Evolutionary conservation across 2,888 invertebrate species (phyloP).

Genomic region (Tryphoninae sp.): DNA sequence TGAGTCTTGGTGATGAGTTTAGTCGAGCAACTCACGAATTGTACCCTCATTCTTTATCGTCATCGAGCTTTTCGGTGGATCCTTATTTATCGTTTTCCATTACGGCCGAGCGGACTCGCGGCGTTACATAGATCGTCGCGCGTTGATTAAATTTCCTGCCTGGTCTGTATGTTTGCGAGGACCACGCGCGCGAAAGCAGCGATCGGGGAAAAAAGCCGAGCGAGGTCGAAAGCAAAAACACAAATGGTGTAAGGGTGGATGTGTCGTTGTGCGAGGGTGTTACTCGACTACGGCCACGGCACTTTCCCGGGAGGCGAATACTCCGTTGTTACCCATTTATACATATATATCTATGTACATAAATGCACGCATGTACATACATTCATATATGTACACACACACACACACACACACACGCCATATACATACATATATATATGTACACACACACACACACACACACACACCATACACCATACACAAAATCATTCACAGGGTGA

Average conservation of each 20-base stretch:
- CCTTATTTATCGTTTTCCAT: constrained; percentile 55
- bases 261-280: constrained; percentile 15
- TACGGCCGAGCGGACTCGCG: constrained; percentile 43
- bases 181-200: not conserved
- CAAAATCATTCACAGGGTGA: too few species aligned
- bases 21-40: constrained; percentile 27
- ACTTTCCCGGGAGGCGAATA: not conserved
- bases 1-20: not conserved
- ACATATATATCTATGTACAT: not conserved
- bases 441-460: too few species aligned
- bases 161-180: constrained; percentile 1
- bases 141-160: constrained; percentile 56
- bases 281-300: constrained; percentile 17
- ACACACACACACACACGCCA: too few species aligned
- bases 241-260: constrained; percentile 1
- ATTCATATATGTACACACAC: not conserved
- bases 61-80: constrained; percentile 43
- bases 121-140: constrained; percentile 45
- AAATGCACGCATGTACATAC: not conserved
- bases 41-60: constrained; percentile 33
- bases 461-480: too few species aligned
- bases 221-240: not conserved
- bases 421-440: too few species aligned
- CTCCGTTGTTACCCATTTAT: not conserved
- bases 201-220: not conserved